phyloP scores from a whole-genome alignment of 1,140 invertebrate species.

The Drosophila nikananu region DNA sequence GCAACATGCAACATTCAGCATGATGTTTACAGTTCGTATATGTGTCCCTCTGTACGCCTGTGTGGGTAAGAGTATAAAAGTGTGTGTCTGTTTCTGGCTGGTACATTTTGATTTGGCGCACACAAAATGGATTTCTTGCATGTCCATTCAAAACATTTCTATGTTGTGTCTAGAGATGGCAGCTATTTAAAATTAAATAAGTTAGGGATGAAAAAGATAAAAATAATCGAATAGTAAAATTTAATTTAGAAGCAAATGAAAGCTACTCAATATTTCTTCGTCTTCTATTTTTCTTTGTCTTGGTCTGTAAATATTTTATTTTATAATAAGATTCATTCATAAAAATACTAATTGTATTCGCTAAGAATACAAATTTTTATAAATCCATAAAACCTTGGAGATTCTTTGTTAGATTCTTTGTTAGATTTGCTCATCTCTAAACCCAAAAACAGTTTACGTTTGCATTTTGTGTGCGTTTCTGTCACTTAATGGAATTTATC shows the following conservation, averaged over 20 bases:
- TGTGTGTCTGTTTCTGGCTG: slow-evolving; percentile 39
- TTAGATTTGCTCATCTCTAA: slow-evolving; percentile 30
- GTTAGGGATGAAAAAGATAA: background rate
- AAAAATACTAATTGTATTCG: too few species aligned
- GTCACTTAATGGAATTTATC: slow-evolving; percentile 83
- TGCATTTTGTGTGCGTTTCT: slow-evolving; percentile 58
- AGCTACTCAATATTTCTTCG: background rate
- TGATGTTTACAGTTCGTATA: slow-evolving; percentile 65
- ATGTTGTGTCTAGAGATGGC: slow-evolving; percentile 33
- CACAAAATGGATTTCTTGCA: slow-evolving; percentile 75
- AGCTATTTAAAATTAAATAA: background rate
- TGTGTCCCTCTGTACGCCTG: slow-evolving; percentile 10
- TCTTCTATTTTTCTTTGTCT: background rate
- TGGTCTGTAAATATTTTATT: too few species aligned
- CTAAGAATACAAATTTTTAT: too few species aligned
- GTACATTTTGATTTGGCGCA: slow-evolving; percentile 71
- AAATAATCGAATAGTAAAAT: background rate
- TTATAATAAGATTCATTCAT: too few species aligned
- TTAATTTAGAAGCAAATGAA: background rate
- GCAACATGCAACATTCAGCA: slow-evolving; percentile 74
- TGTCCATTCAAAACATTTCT: slow-evolving; percentile 55
- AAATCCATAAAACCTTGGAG: too few species aligned
- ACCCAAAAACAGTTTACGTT: slow-evolving; percentile 37
- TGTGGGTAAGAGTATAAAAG: slow-evolving; percentile 5
- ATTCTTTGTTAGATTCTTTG: background rate